Evolutionary conservation across 2,113 vertebrate genomes (phyloP), one percentile per base, ranked within the genome.

Genomic region (Columba livia): DNA sequence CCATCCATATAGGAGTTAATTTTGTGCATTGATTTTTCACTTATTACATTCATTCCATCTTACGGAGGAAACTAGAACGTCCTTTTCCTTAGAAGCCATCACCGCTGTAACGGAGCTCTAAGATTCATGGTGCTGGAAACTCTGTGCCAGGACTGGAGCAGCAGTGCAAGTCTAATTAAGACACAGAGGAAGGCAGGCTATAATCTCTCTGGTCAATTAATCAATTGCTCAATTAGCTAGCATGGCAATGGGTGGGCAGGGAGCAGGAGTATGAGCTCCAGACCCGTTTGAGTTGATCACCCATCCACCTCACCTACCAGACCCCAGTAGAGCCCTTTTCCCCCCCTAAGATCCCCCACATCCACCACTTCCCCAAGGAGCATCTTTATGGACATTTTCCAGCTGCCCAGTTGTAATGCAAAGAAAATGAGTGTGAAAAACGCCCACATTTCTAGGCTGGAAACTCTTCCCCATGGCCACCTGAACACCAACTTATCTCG

Each of bases 1-100:
- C 5, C 42, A 29, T 23, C 77, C 32, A 0, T 18, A 14, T 2
- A 40, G 0, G 0, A 38, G 25, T 4, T 79, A 1, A 1, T 61
- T 50, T 17, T 11, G 6, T 9, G 12, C n/a, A 6, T 2, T 9
- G 54, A 18, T 71, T 67, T 42, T 20, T 20, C 17, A 10, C 28
- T 54, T 7, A 2, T 72, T 61, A 56, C 28, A 8, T 70, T 61
- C 58, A 65, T 94, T 48, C 57, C 28, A 11, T 20, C 6, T 15
- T 3, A 19, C 0, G 7, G 44, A 42, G 24, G 73, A 57, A 91
- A 48, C 25, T 6, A 26, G 15, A 28, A 24, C 4, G 0, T 17
- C 15, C 26, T 36, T 54, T 79, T 19, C 38, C 48, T 65, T 28
- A 19, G 51, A 61, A 83, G 21, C 20, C 31, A 19, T 26, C 73